Base-by-base conservation (phyloP, 2,888 invertebrate genomes). In the Chalcosyrphus nemorum region DNA sequence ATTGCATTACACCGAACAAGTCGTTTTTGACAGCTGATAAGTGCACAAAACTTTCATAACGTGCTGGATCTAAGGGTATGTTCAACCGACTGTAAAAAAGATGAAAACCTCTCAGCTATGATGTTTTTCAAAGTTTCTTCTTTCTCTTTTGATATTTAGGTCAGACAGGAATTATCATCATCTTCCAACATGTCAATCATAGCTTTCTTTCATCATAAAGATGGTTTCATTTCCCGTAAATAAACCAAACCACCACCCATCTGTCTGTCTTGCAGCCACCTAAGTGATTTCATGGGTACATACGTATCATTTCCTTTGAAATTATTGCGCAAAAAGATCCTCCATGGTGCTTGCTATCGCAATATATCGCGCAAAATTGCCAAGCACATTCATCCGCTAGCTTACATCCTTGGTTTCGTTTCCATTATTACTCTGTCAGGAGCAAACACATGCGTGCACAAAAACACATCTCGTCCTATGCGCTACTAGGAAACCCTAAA, bases 351-450 rank as follows among this genome's bases (percentile, higher is more conserved):
- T 21, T 56, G 11, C 15, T 57, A 56, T 54, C 13, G 7, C 21
- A 32, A 47, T 15, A 32, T 17, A 29, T 65, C 63, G 54, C 43
- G 43, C 35, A 41, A n/a, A n/a, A 63, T 71, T 71, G 71, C 47
- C 35, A 38, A 63, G 21, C 21, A 47, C 21, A 63, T 54, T 13
- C 17, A 68, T 61, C 24, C 43, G 27, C 19, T 7, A 35, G 19
- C n/a, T 63, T 9, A 32, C 24, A 15, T 27, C 9, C 1, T 0
- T n/a, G 4, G n/a, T n/a, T n/a, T 6, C 45, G 27, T 35, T 47
- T 66, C 17, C 41, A 38, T 65, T 65, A 74, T 74, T 57, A 38
- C 66, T 27, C 56, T 57, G 41, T 57, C 66, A 66, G 56, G 19
- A 57, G 29, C 15, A 50, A 66, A 65, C 13, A 75, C 41, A 59